Base-by-base conservation (phyloP, 1,140 invertebrate species). In the Ostrea edulis region DNA sequence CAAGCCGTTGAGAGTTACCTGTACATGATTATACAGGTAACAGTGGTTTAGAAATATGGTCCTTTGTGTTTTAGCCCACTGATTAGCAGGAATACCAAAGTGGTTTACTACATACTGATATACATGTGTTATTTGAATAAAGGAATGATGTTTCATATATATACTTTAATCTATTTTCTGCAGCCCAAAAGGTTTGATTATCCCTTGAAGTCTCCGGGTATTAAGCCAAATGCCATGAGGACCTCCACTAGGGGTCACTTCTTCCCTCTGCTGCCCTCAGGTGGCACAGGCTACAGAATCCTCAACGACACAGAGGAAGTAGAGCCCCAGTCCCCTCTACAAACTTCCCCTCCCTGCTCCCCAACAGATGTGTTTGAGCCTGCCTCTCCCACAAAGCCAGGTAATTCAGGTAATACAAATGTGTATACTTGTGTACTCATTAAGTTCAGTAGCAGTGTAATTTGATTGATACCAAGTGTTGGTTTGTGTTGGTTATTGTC, bases 141-240 rank as follows among this genome's bases (percentile, higher is more conserved):
- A 44, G 55, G 55, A 62, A 62, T 62, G n/a, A 62, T 62, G 5
- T n/a, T 62, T 62, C 14, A 62, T n/a, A 20, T 62, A 62, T 17
- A 62, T 62, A 44, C 5, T 44, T 44, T 1, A 29, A 14, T 25
- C 22, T 53, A 53, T 92, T 90, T 86, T 89, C 94, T 94, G 2
- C 91, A 98, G 97, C 96, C 97, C 4, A 96, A 98, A 55, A 97
- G 97, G 94, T 85, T 53, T 2, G 97, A 98, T 81, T 96, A 98
- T 88, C 97, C 97, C 88, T 94, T 98, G 81, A 99, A 99, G 94
- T 98, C 97, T 82, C 98, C 98, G 0, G 98, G 98, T 55, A 98
- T 98, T 84, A 98, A 98, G 94, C 97, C 97, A 53, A 85, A 77
- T 44, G 94, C 95, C 81, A 95, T 95, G n/a, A 93, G 94, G 62